Evolutionary conservation across 1,140 invertebrate species (phyloP).

Genomic region (Streblospio benedicti): DNA sequence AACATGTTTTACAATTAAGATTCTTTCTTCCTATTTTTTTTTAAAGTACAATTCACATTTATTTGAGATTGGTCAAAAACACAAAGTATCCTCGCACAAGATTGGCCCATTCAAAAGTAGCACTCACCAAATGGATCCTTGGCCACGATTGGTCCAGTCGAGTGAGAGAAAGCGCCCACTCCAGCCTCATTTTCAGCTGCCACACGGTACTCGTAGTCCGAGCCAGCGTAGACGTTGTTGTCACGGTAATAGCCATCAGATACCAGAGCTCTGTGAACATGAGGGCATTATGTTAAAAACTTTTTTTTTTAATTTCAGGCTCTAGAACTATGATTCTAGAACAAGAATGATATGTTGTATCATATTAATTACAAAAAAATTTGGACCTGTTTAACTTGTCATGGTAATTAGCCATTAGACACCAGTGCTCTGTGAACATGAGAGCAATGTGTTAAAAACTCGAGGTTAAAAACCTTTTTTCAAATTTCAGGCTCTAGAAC

Average conservation of each 20-base stretch:
- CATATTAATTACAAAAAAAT: no score
- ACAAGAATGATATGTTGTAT: no score
- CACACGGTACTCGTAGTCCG: constrained; percentile 89
- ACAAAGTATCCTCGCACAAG: no score
- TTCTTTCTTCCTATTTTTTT: no score
- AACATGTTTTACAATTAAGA: no score
- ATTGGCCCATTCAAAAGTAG: no score
- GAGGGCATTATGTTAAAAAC: constrained; percentile 83
- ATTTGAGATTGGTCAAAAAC: background rate
- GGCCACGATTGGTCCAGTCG: constrained; percentile 9
- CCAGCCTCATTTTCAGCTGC: constrained; percentile 74
- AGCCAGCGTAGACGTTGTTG: constrained; percentile 31
- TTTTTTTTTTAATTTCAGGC: constrained; percentile 78
- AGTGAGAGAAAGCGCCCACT: constrained; percentile 5
- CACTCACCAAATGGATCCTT: constrained; percentile 21
- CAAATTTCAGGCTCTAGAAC: constrained; percentile 79
- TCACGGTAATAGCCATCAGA: constrained; percentile 55
- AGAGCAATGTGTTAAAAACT: constrained; percentile 83
- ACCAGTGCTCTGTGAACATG: constrained; percentile 75
- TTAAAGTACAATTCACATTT: no score
- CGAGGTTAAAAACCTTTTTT: no score
- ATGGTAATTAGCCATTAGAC: constrained; percentile 55
- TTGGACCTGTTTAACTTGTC: no score
- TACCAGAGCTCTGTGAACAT: constrained; percentile 74
- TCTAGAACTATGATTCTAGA: no score